Evolutionary conservation across 2,797 vertebrate species (phyloP).

Genomic region (Liasis olivaceus): DNA sequence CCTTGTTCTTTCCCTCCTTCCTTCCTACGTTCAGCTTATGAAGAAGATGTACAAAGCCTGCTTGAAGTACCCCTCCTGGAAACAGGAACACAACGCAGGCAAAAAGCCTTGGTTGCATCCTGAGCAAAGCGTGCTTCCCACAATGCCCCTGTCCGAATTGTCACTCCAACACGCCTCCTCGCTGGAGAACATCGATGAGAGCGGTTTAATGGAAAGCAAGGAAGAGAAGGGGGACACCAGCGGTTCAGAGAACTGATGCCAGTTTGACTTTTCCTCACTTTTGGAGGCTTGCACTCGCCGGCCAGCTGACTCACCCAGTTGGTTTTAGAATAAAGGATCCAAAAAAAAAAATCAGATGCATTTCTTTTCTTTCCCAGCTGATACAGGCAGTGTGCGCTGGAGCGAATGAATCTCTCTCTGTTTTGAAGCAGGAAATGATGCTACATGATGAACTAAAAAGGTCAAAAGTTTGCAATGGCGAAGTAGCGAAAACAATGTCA

Average conservation of each 20-base stretch:
- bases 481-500: no score
- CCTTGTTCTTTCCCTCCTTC: background rate
- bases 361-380: background rate
- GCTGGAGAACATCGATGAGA: slow-evolving; percentile 79
- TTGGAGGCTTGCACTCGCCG: no score
- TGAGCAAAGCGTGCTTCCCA: slow-evolving; percentile 75
- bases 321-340: slow-evolving; percentile 28
- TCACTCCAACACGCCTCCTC: slow-evolving; percentile 78
- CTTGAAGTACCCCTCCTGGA: slow-evolving; percentile 77
- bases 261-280: background rate
- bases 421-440: background rate
- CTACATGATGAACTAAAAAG: background rate
- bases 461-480: background rate
- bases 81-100: slow-evolving; percentile 69
- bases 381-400: no score
- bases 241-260: slow-evolving; percentile 13
- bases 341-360: background rate
- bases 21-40: slow-evolving; percentile 74
- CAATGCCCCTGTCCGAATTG: slow-evolving; percentile 73
- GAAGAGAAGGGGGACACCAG: slow-evolving; percentile 68
- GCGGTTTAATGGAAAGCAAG: slow-evolving; percentile 53
- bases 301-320: background rate
- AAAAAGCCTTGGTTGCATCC: slow-evolving; percentile 81
- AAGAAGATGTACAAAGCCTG: slow-evolving; percentile 78
- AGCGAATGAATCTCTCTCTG: background rate